These are phyloP conservation scores for Plagiodera versicolora DNA, from an alignment of 2,888 invertebrate genomes.

Conservation along the genomic window DNA sequence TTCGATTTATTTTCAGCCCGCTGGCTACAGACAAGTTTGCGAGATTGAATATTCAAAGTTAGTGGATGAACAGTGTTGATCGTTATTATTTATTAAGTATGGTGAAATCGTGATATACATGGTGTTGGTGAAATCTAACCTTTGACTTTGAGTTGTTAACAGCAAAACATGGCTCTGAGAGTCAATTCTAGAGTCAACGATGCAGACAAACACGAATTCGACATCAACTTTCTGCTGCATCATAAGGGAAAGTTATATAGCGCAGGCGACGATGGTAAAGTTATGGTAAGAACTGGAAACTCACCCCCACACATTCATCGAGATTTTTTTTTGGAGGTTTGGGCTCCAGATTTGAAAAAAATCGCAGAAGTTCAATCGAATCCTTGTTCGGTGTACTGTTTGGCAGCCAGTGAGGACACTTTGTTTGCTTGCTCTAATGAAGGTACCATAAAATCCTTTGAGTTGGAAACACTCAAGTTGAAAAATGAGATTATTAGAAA, in stretches of 20 bases:
- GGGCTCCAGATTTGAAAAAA: slow-evolving; percentile 55
- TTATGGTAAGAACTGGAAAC: slow-evolving; percentile 54
- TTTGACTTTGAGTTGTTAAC: no score
- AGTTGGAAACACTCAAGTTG: slow-evolving; percentile 52
- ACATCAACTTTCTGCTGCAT: slow-evolving; percentile 53
- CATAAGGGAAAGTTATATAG: slow-evolving; percentile 56
- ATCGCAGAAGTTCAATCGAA: slow-evolving; percentile 60
- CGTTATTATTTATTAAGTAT: no score
- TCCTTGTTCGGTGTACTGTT: slow-evolving; percentile 62
- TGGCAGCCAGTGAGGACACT: slow-evolving; percentile 59
- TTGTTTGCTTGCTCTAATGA: slow-evolving; percentile 68
- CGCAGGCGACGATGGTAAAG: slow-evolving; percentile 58
- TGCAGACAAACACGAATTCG: slow-evolving; percentile 53
- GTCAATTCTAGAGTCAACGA: slow-evolving; percentile 49
- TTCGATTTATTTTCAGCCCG: no score
- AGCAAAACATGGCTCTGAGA: slow-evolving; percentile 42
- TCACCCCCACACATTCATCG: no score
- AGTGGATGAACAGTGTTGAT: no score
- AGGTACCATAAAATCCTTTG: slow-evolving; percentile 64
- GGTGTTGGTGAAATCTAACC: no score
- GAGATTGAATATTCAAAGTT: no score
- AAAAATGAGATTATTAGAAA: slow-evolving; percentile 45
- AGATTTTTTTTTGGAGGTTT: no score
- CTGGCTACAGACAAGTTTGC: no score
- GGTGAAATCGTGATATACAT: no score